phyloP scores from a whole-genome alignment of 2,888 invertebrate species.

The Parasteatoda lunata region DNA sequence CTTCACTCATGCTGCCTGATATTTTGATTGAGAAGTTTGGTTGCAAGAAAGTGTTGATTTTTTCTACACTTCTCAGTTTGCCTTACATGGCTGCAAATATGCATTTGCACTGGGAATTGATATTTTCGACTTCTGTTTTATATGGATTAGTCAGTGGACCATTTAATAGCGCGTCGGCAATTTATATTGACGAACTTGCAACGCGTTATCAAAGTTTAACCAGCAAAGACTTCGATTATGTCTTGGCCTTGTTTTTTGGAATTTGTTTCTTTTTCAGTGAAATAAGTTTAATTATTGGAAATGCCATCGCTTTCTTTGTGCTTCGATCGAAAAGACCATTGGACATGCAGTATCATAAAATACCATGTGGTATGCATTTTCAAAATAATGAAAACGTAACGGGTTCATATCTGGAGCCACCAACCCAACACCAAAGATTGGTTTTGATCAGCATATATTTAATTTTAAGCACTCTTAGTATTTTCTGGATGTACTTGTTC shows the following conservation, averaged over 20 bases:
- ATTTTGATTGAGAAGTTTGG: conserved; percentile 53
- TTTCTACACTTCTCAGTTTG: conserved; percentile 33
- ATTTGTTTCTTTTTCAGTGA: conserved; percentile 99
- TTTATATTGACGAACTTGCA: conserved; percentile 11
- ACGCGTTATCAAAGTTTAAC: background rate
- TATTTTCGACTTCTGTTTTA: conserved; percentile 46
- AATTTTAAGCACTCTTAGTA: conserved; percentile 88
- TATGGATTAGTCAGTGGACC: conserved; percentile 51
- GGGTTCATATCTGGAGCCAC: conserved; percentile 82
- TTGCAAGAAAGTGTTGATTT: conserved; percentile 47
- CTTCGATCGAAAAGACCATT: conserved; percentile 12
- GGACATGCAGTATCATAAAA: background rate
- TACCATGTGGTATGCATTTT: conserved; percentile 8
- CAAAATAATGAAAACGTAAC: background rate
- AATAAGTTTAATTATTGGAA: conserved; percentile 96
- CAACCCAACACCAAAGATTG: conserved; percentile 89
- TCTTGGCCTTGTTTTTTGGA: conserved; percentile 97
- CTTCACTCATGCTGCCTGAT: conserved; percentile 93
- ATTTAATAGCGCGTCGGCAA: background rate
- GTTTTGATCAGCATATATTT: conserved; percentile 92
- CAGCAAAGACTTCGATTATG: conserved; percentile 79
- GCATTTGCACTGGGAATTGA: conserved; percentile 33
- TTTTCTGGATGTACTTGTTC: conserved; percentile 87
- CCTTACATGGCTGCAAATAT: conserved; percentile 62
- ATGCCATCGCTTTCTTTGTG: conserved; percentile 87